Percentiles rank a stretch among this genome's conserved stretches.
Conservation (phyloP, 2,888 invertebrate genomes). For the Oscheius sp. region DNA sequence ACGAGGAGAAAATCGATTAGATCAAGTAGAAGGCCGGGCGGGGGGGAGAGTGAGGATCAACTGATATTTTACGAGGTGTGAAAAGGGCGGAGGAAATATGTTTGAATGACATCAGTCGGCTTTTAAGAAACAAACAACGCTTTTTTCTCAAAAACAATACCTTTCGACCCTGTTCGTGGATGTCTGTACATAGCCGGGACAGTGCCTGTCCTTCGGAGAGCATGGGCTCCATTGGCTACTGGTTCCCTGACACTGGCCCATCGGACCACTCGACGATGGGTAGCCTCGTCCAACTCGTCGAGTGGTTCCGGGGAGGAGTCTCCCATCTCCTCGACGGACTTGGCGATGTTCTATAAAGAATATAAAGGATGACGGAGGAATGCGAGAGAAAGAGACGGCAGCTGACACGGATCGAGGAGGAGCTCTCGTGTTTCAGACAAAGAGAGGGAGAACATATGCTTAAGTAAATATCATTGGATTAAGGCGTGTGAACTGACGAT, state of each 20-base stretch:
- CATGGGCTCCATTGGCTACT: conserved; percentile 31
- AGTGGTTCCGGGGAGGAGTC: conserved; percentile 55
- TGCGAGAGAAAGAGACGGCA: background rate
- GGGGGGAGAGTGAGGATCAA: no score
- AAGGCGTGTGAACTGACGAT: no score
- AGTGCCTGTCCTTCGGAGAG: conserved; percentile 43
- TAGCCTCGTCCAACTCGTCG: conserved; percentile 45
- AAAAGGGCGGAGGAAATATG: no score
- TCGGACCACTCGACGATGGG: conserved; percentile 39
- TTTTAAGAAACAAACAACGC: no score
- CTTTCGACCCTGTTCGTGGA: background rate
- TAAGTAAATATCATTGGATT: no score
- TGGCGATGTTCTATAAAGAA: background rate
- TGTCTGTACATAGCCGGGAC: conserved; percentile 31
- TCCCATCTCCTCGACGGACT: conserved; percentile 19
- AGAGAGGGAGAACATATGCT: no score
- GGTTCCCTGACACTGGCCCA: conserved; percentile 50
- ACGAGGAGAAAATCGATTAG: background rate
- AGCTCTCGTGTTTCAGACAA: no score
- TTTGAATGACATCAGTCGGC: no score
- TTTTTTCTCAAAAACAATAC: background rate
- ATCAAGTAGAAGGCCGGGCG: background rate
- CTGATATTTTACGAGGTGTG: no score
- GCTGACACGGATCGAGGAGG: background rate
- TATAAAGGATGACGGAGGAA: background rate